These are phyloP conservation scores for Forbesichthys agassizii DNA, from an alignment of 2,113 vertebrate genomes.

Conservation along the genomic window DNA sequence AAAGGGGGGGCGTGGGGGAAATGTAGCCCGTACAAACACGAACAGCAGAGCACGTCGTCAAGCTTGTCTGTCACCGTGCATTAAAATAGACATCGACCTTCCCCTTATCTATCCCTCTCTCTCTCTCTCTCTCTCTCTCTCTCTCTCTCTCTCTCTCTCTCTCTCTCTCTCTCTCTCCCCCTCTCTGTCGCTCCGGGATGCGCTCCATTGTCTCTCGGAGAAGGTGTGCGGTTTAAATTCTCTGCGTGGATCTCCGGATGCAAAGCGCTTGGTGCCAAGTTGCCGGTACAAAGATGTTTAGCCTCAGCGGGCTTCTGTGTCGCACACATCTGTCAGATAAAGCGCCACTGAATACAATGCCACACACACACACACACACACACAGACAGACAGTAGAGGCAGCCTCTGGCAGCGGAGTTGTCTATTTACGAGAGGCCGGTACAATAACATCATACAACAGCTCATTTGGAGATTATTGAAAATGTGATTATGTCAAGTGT, in stretches of 20 bases:
- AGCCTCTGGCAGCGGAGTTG: too few relatives aligned
- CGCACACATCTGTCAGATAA: not conserved
- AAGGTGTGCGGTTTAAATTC: slow-evolving; percentile 56
- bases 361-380: too few relatives aligned
- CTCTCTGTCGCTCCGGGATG: slow-evolving; percentile 27
- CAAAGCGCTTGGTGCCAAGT: slow-evolving; percentile 18
- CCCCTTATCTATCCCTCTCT: not conserved
- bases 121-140: too few relatives aligned
- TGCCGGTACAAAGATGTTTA: not conserved
- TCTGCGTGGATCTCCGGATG: slow-evolving; percentile 45
- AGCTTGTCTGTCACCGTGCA: slow-evolving; percentile 42
- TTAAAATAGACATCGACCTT: slow-evolving; percentile 54
- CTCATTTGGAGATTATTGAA: too few relatives aligned
- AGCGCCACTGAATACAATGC: not conserved
- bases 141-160: slow-evolving; percentile 4
- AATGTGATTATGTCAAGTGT: too few relatives aligned
- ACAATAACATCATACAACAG: too few relatives aligned
- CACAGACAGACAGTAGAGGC: not conserved
- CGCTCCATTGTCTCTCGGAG: slow-evolving; percentile 39
- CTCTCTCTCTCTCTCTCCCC: not conserved
- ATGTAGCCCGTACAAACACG: not conserved
- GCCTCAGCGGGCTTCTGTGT: slow-evolving; percentile 1
- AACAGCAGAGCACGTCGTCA: slow-evolving; percentile 28
- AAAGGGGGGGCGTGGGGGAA: slow-evolving; percentile 4
- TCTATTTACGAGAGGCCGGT: too few relatives aligned